A percentile compares a stretch with the other conserved stretches of the same genome.
These are phyloP conservation scores for Octopus bimaculoides DNA, from an alignment of 1,140 invertebrate genomes.

Conservation along the genomic window DNA sequence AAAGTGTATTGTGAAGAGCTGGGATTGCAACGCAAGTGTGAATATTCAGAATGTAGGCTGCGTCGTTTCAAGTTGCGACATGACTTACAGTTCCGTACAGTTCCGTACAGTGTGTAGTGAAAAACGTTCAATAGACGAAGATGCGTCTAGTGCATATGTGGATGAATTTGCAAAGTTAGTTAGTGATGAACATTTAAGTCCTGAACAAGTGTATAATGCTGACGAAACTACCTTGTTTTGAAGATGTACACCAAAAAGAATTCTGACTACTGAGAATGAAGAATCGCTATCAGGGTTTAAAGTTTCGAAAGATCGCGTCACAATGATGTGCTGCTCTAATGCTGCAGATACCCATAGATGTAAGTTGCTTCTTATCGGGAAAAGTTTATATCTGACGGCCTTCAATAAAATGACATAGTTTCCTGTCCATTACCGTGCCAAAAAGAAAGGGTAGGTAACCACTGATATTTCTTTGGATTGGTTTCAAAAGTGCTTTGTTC, in stretches of 20 bases:
- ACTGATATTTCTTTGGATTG: neutral
- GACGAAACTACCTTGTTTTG: neutral
- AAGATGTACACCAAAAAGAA: constrained; percentile 4
- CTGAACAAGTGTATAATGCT: neutral
- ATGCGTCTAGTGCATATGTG: neutral
- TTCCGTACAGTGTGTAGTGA: constrained; percentile 6
- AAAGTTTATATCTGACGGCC: neutral
- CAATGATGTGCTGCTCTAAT: neutral
- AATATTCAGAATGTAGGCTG: neutral
- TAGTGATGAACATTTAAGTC: constrained; percentile 4
- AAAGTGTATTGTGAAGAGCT: constrained; percentile 4
- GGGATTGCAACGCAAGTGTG: neutral
- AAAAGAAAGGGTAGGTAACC: neutral
- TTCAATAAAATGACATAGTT: neutral
- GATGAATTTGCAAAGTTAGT: constrained; percentile 3
- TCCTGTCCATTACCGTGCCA: neutral
- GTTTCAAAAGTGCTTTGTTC: constrained; percentile 4
- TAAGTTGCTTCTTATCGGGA: neutral
- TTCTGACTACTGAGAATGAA: neutral
- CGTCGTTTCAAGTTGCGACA: neutral
- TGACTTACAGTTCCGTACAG: too few species aligned
- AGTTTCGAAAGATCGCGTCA: constrained; percentile 3
- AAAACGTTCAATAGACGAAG: neutral
- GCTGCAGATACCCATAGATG: neutral
- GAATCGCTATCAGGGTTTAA: neutral